A percentile compares a stretch with the other conserved stretches of the same genome.
phyloP scores from a whole-genome alignment of 2,113 vertebrate species.

The Corythornis vintsioides region DNA sequence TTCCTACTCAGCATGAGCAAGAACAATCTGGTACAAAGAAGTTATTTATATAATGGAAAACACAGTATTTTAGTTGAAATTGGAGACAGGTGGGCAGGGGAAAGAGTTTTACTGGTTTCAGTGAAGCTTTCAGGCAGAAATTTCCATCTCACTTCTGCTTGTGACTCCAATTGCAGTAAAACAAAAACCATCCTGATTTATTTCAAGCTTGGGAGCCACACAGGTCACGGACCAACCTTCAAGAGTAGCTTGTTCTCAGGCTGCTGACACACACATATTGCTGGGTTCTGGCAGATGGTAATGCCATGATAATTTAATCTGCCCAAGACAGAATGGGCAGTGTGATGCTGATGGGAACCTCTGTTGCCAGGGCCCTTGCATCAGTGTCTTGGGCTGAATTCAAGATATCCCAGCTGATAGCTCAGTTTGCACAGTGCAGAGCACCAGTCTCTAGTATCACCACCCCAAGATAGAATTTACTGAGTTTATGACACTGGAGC shows the following conservation, averaged over 20 bases:
- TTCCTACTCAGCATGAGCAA: not conserved
- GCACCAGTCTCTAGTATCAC: not conserved
- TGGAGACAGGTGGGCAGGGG: not conserved
- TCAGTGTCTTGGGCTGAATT: not conserved
- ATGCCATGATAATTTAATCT: not conserved
- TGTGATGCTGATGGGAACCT: not conserved
- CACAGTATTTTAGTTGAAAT: not conserved
- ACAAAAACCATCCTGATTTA: not conserved
- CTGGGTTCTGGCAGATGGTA: not conserved
- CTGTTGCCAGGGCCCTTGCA: not conserved
- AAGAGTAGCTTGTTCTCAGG: not conserved
- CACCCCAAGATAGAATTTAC: not conserved
- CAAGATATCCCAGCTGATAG: not conserved
- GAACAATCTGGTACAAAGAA: not conserved
- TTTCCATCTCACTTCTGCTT: not conserved
- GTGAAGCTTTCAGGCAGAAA: not conserved
- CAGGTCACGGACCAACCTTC: not conserved
- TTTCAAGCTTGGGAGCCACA: not conserved
- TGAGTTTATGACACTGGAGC: not conserved
- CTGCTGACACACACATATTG: rapidly evolving
- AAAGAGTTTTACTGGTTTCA: not conserved
- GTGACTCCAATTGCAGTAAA: not conserved
- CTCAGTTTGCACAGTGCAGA: not conserved
- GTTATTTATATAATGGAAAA: not conserved
- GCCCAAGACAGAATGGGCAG: not conserved